Evolutionary conservation across 2,888 invertebrate genomes (phyloP).

Genomic region (Congeria kusceri): DNA sequence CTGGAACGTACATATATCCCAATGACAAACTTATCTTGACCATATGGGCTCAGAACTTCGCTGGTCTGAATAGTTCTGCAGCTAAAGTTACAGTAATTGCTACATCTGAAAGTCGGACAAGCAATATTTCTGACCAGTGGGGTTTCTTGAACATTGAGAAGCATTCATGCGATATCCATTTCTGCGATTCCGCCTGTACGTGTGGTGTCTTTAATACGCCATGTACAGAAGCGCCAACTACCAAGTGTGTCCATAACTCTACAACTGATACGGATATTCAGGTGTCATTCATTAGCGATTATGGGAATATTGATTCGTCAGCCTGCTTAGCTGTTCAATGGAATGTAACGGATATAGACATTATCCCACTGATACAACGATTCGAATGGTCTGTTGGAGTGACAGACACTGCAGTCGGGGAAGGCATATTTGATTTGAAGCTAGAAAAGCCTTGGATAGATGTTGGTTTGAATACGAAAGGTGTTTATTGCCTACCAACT

Average conservation of each 20-base stretch:
- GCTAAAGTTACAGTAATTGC: slow-evolving; percentile 38
- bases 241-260: neutral
- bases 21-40: slow-evolving; percentile 36
- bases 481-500: slow-evolving; percentile 53
- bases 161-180: slow-evolving; percentile 44
- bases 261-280: neutral
- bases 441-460: slow-evolving; percentile 57
- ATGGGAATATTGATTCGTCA: slow-evolving; percentile 35
- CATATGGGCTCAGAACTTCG: slow-evolving; percentile 52
- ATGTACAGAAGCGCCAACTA: neutral
- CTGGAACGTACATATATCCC: neutral
- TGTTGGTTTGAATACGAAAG: slow-evolving; percentile 36
- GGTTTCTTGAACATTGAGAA: slow-evolving; percentile 40
- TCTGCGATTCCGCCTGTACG: slow-evolving; percentile 49
- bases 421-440: slow-evolving; percentile 49
- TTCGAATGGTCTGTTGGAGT: slow-evolving; percentile 63
- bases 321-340: slow-evolving; percentile 38
- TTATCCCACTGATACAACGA: neutral
- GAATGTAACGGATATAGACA: neutral
- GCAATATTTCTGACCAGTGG: neutral
- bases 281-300: neutral
- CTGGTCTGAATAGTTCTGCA: slow-evolving; percentile 38
- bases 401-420: slow-evolving; percentile 31
- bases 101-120: neutral
- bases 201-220: slow-evolving; percentile 31